Conservation (phyloP, 2,797 vertebrate genomes). For the Lateolabrax maculatus region DNA sequence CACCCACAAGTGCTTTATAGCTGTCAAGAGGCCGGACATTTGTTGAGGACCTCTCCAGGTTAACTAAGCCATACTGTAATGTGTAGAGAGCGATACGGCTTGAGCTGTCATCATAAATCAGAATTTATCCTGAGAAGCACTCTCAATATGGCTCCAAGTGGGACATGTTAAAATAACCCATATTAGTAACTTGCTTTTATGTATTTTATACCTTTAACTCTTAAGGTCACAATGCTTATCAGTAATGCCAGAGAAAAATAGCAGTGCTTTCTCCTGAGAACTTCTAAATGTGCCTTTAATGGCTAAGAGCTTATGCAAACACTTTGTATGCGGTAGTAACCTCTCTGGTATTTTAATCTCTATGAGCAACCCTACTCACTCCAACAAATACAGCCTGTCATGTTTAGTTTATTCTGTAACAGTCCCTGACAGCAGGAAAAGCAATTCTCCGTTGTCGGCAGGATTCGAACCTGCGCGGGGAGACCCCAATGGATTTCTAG, state of each 20-base stretch:
- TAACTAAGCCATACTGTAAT: neutral
- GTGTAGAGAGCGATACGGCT: neutral
- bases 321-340: neutral
- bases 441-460: slow-evolving; percentile 48
- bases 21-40: slow-evolving; percentile 9
- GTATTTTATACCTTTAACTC: slow-evolving; percentile 6
- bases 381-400: neutral
- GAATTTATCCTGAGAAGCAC: neutral
- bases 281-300: neutral
- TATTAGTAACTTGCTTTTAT: slow-evolving; percentile 19
- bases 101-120: neutral
- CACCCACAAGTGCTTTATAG: slow-evolving; percentile 8
- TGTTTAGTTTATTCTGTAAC: neutral
- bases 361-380: neutral
- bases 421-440: slow-evolving; percentile 25
- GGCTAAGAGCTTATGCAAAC: neutral
- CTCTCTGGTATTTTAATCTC: neutral
- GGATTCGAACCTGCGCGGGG: slow-evolving; percentile 84
- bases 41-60: neutral
- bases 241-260: neutral
- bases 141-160: neutral
- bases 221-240: slow-evolving; percentile 2
- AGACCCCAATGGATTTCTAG: slow-evolving; percentile 87
- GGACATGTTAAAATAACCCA: neutral
- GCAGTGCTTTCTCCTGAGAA: neutral